Conservation (phyloP, 2,113 vertebrate genomes). For the Apus apus region DNA sequence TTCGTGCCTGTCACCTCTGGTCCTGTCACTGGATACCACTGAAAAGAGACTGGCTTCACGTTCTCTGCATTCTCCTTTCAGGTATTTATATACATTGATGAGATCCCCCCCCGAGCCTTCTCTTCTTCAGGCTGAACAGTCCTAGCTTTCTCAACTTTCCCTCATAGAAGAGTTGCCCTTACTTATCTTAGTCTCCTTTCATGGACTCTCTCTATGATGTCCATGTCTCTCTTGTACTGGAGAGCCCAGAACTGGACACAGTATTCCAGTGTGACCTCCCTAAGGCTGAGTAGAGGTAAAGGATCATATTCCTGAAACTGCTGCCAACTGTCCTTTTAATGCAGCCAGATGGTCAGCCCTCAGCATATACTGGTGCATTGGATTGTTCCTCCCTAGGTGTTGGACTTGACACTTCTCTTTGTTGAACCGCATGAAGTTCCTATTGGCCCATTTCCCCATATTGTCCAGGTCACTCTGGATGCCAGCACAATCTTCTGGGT, state of each 20-base stretch:
- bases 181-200: background rate
- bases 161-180: background rate
- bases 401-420: background rate
- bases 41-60: background rate
- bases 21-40: background rate
- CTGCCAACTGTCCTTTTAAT: background rate
- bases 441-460: background rate
- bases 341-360: background rate
- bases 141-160: background rate
- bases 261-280: background rate
- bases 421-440: background rate
- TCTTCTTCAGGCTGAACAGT: background rate
- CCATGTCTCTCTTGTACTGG: no score
- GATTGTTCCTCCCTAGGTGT: background rate
- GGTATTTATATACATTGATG: background rate
- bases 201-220: background rate
- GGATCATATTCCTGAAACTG: background rate
- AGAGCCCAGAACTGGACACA: background rate
- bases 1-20: background rate
- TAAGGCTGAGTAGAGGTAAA: background rate
- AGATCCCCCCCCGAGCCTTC: background rate
- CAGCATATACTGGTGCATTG: rapidly evolving
- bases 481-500: background rate
- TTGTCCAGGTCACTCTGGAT: background rate
- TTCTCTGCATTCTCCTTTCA: background rate